These are phyloP conservation scores for Lamellibrachia columna DNA, from an alignment of 2,888 invertebrate genomes.

Conservation along the genomic window DNA sequence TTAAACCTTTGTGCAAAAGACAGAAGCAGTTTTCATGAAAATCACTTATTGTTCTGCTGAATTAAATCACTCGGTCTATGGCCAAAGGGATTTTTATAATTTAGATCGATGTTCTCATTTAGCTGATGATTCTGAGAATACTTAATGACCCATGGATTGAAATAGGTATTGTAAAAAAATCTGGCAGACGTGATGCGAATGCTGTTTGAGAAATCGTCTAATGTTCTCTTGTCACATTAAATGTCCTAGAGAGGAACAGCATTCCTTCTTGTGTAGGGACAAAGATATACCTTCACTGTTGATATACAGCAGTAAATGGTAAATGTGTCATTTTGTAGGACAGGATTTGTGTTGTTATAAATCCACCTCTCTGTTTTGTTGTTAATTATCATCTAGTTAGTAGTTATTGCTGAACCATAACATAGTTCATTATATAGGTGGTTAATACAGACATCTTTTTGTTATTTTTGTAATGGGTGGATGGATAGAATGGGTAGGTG, in stretches of 20 bases:
- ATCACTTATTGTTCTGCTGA: not conserved
- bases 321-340: not conserved
- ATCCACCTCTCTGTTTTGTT: not conserved
- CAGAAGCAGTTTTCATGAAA: not conserved
- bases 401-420: not conserved
- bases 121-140: not conserved
- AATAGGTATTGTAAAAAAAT: not conserved
- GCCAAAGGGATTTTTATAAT: not conserved
- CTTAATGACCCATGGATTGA: not conserved
- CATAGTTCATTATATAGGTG: not conserved
- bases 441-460: not conserved
- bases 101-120: constrained; percentile 12
- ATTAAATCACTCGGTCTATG: not conserved
- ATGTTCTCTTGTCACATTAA: not conserved
- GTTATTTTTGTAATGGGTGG: not conserved
- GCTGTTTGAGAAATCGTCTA: not conserved
- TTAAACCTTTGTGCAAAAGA: not conserved
- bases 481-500: not conserved
- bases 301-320: not conserved
- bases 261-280: not conserved
- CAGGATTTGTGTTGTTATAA: not conserved
- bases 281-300: not conserved
- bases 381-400: not conserved
- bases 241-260: not conserved
- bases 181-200: not conserved